Evolutionary conservation across 2,888 invertebrate genomes (phyloP).

Genomic region (Metellina segmentata): DNA sequence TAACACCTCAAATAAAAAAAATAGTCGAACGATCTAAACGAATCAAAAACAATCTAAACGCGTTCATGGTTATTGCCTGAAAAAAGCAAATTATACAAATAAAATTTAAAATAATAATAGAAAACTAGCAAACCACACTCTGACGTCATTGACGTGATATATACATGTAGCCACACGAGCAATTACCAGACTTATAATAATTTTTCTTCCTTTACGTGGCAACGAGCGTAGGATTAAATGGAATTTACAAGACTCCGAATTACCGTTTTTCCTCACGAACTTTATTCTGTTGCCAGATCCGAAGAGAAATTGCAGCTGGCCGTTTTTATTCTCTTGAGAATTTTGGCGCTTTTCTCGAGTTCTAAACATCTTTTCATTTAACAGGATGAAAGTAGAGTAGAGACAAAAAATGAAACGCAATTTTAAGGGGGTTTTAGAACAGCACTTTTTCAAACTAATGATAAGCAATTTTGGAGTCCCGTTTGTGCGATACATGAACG

Average conservation of each 20-base stretch:
- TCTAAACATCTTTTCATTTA: not conserved
- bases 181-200: slow-evolving; percentile 15
- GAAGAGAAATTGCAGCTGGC: slow-evolving; percentile 9
- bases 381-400: not conserved
- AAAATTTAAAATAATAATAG: too few relatives aligned
- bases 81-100: too few relatives aligned
- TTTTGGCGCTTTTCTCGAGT: not conserved
- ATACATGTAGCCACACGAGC: not conserved
- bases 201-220: slow-evolving; percentile 5
- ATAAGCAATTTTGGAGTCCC: not conserved
- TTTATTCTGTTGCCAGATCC: not conserved
- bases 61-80: too few relatives aligned
- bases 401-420: not conserved
- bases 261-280: not conserved
- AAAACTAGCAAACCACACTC: too few relatives aligned
- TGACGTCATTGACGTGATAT: too few relatives aligned
- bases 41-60: too few relatives aligned
- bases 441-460: not conserved
- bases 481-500: not conserved
- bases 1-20: too few relatives aligned
- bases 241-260: slow-evolving; percentile 13
- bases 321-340: not conserved
- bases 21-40: too few relatives aligned
- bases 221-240: slow-evolving; percentile 6
- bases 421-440: not conserved